Base-by-base conservation (phyloP, 2,888 invertebrate species). In the Hydropsyche betteni region DNA sequence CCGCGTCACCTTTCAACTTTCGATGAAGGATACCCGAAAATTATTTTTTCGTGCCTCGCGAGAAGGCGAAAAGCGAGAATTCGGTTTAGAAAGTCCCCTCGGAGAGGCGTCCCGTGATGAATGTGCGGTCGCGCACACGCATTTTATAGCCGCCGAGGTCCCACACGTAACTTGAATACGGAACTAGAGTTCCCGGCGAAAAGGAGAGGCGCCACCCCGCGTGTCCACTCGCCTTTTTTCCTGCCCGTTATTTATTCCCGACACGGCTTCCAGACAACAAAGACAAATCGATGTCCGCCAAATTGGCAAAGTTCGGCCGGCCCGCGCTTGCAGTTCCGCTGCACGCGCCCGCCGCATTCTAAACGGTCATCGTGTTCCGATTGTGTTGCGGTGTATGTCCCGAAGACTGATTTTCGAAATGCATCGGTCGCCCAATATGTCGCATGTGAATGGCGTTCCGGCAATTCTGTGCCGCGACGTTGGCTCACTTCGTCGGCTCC, bases 231-330 rank as follows among this genome's bases (percentile, higher is more conserved):
- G 6, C 14, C 33, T 16, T 33, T 14, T 69, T 69, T 51, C 51
- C 51, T 36, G 14, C 34, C 44, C 33, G 58, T 72, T 72, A 72
- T 58, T 33, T 70, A 77, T 77, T 75, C 77, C 68, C 53, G 51
- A 69, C 77, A 77, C 77, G 77, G 24, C 73, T 69, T 34, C 16
- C 68, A 72, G 55, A 74, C 74, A 75, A 77, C 77, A 75, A 71
- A 77, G 77, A 77, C 75, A 77, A 75, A 77, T 77, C 75, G 72
- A 72, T 72, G 72, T 72, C 72, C 7, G 58, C 72, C 36, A 72
- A 72, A 72, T 72, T 72, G 72, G 72, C 55, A 72, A 72, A 72
- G 58, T 72, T 72, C 33, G 55, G 36, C 69, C 38, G 34, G 24
- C 24, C 24, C 8, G 24, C 24, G 24, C 24, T 24, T 44, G 44